Evolutionary conservation across 2,888 invertebrate genomes (phyloP).

Genomic region (Drosophila antonietae): DNA sequence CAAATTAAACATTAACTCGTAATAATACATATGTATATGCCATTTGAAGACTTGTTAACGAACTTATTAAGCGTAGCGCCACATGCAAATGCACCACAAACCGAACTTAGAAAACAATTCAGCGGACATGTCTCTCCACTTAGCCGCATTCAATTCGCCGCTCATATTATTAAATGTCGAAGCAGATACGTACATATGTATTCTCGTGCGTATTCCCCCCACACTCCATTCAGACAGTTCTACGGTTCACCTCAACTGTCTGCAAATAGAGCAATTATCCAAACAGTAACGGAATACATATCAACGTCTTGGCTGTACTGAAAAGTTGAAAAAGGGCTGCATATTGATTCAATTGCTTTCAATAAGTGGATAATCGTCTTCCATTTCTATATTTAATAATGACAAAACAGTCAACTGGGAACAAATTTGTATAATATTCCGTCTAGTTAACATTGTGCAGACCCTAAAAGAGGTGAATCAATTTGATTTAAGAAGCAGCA

Average conservation of each 20-base stretch:
- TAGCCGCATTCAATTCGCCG: slow-evolving; percentile 4
- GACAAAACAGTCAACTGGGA: too few species aligned
- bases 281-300: neutral
- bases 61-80: slow-evolving; percentile 67
- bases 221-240: slow-evolving; percentile 2
- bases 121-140: slow-evolving; percentile 3
- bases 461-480: neutral
- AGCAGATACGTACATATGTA: neutral
- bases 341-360: slow-evolving; percentile 1
- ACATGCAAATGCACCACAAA: slow-evolving; percentile 42
- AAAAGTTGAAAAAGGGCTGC: too few species aligned
- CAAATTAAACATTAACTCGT: slow-evolving; percentile 45
- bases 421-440: neutral
- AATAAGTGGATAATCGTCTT: neutral
- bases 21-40: slow-evolving; percentile 37
- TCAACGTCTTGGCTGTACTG: neutral
- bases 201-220: neutral
- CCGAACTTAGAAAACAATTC: slow-evolving; percentile 26
- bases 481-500: too few species aligned
- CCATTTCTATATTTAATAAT: neutral
- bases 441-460: neutral
- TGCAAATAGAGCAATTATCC: slow-evolving; percentile 40
- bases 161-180: slow-evolving; percentile 15
- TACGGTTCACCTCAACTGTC: slow-evolving; percentile 2
- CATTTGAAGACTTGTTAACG: slow-evolving; percentile 72